Conservation (phyloP, 2,888 invertebrate species). For the Protonemura montana region DNA sequence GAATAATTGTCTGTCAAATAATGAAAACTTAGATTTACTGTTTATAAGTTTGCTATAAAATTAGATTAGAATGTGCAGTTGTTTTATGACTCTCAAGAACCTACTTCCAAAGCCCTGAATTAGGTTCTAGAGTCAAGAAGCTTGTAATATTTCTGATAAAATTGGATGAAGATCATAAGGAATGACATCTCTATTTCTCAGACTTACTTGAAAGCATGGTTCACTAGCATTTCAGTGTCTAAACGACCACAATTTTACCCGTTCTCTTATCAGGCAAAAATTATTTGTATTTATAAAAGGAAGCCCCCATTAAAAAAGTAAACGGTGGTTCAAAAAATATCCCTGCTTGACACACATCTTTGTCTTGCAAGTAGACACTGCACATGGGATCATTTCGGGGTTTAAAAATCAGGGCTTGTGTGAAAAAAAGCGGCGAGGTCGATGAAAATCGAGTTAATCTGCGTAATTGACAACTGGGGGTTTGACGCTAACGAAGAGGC, state of each 20-base stretch:
- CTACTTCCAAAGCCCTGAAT: too few species aligned
- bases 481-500: too few species aligned
- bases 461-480: not conserved
- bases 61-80: too few species aligned
- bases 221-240: not conserved
- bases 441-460: not conserved
- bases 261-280: not conserved
- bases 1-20: too few species aligned
- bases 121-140: too few species aligned
- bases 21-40: too few species aligned
- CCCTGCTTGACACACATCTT: not conserved
- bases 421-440: too few species aligned
- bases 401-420: too few species aligned
- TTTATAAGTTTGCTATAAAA: too few species aligned
- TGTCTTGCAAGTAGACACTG: not conserved
- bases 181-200: not conserved
- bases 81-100: too few species aligned
- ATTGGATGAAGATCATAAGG: too few species aligned
- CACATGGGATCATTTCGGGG: not conserved
- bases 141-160: too few species aligned
- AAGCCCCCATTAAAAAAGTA: not conserved
- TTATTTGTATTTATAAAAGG: not conserved
- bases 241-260: not conserved
- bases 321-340: not conserved
- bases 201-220: not conserved